Evolutionary conservation across 1,140 invertebrate species (phyloP).

Genomic region (Harlomillsia oculata): DNA sequence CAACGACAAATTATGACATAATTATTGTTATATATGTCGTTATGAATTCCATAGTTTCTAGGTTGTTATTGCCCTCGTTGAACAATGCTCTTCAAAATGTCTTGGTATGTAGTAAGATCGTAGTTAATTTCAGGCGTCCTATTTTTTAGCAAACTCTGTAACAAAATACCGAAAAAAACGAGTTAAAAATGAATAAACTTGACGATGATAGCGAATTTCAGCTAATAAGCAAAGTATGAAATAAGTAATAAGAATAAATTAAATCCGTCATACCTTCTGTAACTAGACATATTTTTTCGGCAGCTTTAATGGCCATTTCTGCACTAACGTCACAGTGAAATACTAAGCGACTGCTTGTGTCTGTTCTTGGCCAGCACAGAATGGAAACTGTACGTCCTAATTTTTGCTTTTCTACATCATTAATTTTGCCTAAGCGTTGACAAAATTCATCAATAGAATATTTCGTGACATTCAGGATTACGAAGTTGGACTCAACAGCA

Average conservation of each 20-base stretch:
- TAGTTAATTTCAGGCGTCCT: too few relatives aligned
- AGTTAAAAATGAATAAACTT: too few relatives aligned
- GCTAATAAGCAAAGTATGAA: too few relatives aligned
- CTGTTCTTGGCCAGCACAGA: conserved; percentile 47
- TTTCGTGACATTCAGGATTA: conserved; percentile 54
- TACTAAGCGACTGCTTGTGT: conserved; percentile 52
- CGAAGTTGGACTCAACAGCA: conserved; percentile 65
- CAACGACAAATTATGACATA: too few relatives aligned
- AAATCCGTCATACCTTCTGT: conserved; percentile 41
- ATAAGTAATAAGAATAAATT: not conserved
- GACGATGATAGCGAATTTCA: too few relatives aligned
- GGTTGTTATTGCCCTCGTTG: too few relatives aligned
- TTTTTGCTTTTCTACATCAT: conserved; percentile 46
- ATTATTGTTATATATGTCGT: too few relatives aligned
- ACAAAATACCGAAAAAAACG: too few relatives aligned
- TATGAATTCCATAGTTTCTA: too few relatives aligned
- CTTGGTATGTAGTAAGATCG: too few relatives aligned
- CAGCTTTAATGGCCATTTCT: conserved; percentile 51
- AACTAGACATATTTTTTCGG: conserved; percentile 53
- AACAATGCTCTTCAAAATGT: too few relatives aligned
- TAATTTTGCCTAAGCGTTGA: conserved; percentile 46
- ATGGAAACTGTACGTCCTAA: conserved; percentile 46
- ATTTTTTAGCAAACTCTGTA: too few relatives aligned
- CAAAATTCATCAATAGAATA: conserved; percentile 49
- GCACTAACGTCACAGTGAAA: conserved; percentile 56